Base-by-base conservation (phyloP, 2,888 invertebrate genomes). In the Ophioninae sp. region DNA sequence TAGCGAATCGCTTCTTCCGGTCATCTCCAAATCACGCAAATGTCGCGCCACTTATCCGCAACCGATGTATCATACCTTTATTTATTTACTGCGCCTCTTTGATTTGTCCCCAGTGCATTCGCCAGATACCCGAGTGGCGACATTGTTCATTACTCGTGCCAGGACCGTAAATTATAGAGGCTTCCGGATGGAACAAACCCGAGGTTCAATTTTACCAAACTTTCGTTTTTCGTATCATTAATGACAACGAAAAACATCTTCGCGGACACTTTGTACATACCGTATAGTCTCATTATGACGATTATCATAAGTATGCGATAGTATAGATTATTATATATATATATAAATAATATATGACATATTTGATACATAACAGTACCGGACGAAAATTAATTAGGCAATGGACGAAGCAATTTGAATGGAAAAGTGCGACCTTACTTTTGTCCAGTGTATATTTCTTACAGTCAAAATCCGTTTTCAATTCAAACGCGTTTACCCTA, bases 141-240 rank as follows among this genome's bases (percentile, higher is more conserved):
- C 88, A 96, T 99, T 23, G 97, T 98, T 0, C 99, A 99, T 93
- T 98, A 97, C 91, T 98, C 97, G 6, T 99, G 99, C 93, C 96
- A 96, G 89, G 95, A 94, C 79, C 94, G 93, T 61, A 94, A 93
- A 85, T 69, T 83, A 69, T 92, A 89, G 88, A 64, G 39, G 13
- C 13, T 17, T n/a, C 21, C 30, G 62, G 20, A 50, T 30, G 20
- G n/a, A 21, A 37, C 50, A 39, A 57, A 44, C 13, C 21, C 20
- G 10, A 30, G 37, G 65, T 81, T 57, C 76, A 72, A 76, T 76
- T 78, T 57, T 70, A 74, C 69, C 61, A 72, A 69, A 76, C 50
- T 62, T 62, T 30, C 0, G 2, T 62, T 62, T 62, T 10, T 62
- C 13, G 20, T 6, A 21, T 62, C 23, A 20, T 23, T 10, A 8